These are phyloP conservation scores for Scrobipalpa costella DNA, from an alignment of 2,888 invertebrate species.

Conservation along the genomic window DNA sequence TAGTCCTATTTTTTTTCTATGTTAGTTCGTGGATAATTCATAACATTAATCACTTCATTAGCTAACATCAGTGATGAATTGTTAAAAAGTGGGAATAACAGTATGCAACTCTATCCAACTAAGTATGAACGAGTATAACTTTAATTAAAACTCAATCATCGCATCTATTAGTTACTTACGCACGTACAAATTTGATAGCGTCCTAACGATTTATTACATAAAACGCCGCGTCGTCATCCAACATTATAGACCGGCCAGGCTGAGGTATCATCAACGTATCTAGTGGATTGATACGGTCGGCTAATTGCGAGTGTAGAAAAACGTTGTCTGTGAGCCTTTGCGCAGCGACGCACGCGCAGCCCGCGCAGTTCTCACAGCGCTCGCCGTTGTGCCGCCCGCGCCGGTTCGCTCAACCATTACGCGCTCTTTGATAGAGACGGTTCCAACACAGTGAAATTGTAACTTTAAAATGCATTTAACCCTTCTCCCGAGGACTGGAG, in stretches of 20 bases:
- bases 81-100: no score
- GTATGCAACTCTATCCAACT: no score
- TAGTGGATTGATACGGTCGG: slow-evolving; percentile 24
- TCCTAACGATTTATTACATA: slow-evolving; percentile 4
- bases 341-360: slow-evolving; percentile 36
- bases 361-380: slow-evolving; percentile 41
- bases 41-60: no score
- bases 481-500: slow-evolving; percentile 42
- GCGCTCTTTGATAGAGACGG: slow-evolving; percentile 29
- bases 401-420: slow-evolving; percentile 31
- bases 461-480: slow-evolving; percentile 56
- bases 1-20: no score
- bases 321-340: slow-evolving; percentile 36
- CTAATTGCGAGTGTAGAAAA: slow-evolving; percentile 36
- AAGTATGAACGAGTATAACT: no score
- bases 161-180: no score
- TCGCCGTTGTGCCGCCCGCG: slow-evolving; percentile 52
- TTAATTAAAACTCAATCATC: no score
- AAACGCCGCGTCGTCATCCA: not conserved
- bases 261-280: slow-evolving; percentile 17
- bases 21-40: no score
- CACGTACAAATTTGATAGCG: not conserved
- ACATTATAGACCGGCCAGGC: not conserved
- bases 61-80: no score
- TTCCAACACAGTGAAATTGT: slow-evolving; percentile 28